A percentile compares a stretch with the other conserved stretches of the same genome.
phyloP scores from a whole-genome alignment of 1,140 invertebrate species.

The Diabrotica undecimpunctata region DNA sequence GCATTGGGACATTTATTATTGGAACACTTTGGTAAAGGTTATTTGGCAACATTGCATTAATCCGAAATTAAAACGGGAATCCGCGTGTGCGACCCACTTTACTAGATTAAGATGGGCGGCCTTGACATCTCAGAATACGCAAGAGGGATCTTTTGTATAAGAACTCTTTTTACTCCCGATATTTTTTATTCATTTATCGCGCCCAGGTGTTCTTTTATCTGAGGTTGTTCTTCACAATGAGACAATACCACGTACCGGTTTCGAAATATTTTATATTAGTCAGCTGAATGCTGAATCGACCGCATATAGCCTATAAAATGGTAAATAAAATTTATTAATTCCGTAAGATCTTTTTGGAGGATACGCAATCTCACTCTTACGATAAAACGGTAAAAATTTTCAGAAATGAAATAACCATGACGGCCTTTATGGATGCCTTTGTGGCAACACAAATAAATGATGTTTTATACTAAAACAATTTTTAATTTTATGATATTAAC shows the following conservation, averaged over 20 bases:
- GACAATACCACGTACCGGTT: slow-evolving; percentile 1
- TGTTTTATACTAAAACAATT: no score
- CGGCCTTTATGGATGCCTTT: no score
- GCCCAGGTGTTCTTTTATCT: slow-evolving; percentile 6
- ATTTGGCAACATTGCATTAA: background rate
- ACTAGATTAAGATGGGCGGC: background rate
- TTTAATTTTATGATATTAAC: no score
- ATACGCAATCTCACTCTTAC: no score
- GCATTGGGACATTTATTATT: no score
- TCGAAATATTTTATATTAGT: background rate
- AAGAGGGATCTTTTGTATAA: slow-evolving; percentile 2
- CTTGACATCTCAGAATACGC: slow-evolving; percentile 4
- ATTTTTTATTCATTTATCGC: background rate
- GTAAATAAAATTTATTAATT: no score
- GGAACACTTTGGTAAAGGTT: background rate
- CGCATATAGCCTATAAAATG: background rate
- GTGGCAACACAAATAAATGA: no score
- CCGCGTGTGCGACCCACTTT: slow-evolving; percentile 11
- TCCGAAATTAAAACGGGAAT: background rate
- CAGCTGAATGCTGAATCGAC: background rate
- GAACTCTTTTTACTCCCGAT: background rate
- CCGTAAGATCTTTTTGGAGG: no score
- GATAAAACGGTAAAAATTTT: no score
- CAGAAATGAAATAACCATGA: no score
- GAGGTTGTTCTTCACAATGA: background rate